phyloP scores from a whole-genome alignment of 2,113 vertebrate genomes.

The Crotophaga sulcirostris region DNA sequence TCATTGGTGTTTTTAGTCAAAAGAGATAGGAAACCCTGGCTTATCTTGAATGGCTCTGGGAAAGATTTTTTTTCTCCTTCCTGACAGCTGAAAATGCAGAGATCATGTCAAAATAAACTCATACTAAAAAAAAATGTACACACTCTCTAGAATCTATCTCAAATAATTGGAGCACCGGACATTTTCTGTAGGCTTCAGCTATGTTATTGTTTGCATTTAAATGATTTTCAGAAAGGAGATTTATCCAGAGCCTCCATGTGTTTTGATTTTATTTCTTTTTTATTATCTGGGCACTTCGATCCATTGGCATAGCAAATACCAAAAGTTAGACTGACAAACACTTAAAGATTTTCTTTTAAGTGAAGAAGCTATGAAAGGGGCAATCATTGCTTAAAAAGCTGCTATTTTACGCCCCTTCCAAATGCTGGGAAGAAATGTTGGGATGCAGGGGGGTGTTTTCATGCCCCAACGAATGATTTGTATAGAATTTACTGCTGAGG shows the following conservation, averaged over 20 bases:
- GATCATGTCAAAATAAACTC: constrained; percentile 31
- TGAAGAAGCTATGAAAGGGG: not conserved
- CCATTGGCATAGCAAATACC: not conserved
- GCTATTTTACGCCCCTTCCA: not conserved
- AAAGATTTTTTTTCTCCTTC: not conserved
- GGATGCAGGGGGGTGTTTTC: not conserved
- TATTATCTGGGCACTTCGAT: not conserved
- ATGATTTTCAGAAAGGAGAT: not conserved
- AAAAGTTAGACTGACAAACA: not conserved
- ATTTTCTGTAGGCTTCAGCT: not conserved
- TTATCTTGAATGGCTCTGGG: constrained; percentile 37
- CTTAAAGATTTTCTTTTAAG: not conserved
- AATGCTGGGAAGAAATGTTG: accelerated
- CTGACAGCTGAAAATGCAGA: not conserved
- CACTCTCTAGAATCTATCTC: not conserved
- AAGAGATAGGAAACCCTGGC: constrained; percentile 3
- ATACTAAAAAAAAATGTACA: not conserved
- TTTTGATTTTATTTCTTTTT: constrained; percentile 1
- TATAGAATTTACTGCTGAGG: not conserved
- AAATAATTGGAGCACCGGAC: not conserved
- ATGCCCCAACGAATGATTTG: no score
- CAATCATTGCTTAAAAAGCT: not conserved
- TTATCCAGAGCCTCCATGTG: not conserved
- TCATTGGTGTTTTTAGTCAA: constrained; percentile 38
- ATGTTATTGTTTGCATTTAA: not conserved